These are phyloP conservation scores for Dichetophora obliterata DNA, from an alignment of 2,888 invertebrate genomes.

Conservation along the genomic window DNA sequence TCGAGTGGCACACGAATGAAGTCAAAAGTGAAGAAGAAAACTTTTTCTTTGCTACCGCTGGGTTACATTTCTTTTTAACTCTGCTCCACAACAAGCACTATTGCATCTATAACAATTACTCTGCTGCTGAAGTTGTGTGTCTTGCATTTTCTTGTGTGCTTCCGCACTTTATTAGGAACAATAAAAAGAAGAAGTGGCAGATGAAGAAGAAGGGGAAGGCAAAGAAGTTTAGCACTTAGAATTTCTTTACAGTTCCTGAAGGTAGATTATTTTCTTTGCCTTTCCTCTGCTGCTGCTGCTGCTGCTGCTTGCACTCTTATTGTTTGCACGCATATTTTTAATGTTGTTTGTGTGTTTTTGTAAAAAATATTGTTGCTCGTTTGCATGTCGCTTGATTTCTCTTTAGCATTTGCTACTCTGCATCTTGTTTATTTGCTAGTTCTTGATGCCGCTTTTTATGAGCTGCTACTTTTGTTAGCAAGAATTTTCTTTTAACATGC, in stretches of 20 bases:
- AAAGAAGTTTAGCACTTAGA: neutral
- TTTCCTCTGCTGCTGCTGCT: no score
- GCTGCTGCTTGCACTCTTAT: neutral
- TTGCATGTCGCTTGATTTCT: neutral
- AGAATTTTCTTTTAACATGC: neutral
- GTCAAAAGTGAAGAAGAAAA: no score
- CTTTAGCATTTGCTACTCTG: neutral
- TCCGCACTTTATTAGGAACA: neutral
- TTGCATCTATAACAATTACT: no score
- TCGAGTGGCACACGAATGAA: neutral
- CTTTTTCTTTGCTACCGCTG: no score
- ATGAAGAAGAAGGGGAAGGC: neutral
- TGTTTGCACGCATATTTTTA: neutral
- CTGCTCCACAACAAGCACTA: no score
- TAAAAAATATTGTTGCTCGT: neutral
- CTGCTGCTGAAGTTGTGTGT: neutral
- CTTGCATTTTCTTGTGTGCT: neutral
- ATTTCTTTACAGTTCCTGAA: no score
- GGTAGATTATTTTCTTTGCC: neutral
- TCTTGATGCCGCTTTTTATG: neutral
- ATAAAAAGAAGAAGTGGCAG: neutral
- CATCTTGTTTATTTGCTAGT: neutral
- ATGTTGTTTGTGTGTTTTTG: neutral
- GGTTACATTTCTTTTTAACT: no score
- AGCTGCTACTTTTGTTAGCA: neutral